Evolutionary conservation across 2,113 vertebrate genomes (phyloP).

Genomic region (Rhynchomys soricoides): DNA sequence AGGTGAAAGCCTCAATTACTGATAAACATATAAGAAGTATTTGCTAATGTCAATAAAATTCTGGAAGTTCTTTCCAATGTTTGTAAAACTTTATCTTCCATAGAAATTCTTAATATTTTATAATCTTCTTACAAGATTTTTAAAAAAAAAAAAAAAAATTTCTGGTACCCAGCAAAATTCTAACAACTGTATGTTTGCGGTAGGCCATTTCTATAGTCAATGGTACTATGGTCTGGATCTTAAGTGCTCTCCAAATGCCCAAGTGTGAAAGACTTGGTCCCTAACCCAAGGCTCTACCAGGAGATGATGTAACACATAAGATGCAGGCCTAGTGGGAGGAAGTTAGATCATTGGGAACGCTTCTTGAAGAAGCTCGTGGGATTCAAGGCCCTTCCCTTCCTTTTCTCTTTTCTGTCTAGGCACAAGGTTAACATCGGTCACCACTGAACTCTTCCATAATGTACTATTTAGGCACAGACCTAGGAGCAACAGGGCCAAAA

Average conservation of each 20-base stretch:
- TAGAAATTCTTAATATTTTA: neutral
- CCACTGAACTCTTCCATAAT: neutral
- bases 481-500: neutral
- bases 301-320: neutral
- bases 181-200: neutral
- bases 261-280: neutral
- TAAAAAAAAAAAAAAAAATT: too few species aligned
- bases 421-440: neutral
- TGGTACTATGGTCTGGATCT: neutral
- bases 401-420: neutral
- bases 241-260: neutral
- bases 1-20: neutral
- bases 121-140: neutral
- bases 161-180: neutral
- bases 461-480: neutral
- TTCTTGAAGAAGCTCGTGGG: too few species aligned
- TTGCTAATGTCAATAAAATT: slow-evolving; percentile 36
- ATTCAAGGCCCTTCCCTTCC: neutral
- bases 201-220: neutral
- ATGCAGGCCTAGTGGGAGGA: neutral
- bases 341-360: neutral
- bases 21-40: neutral
- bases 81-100: neutral
- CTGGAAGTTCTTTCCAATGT: neutral
- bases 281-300: neutral